phyloP scores from a whole-genome alignment of 2,888 invertebrate genomes.

The Seira ritae region DNA sequence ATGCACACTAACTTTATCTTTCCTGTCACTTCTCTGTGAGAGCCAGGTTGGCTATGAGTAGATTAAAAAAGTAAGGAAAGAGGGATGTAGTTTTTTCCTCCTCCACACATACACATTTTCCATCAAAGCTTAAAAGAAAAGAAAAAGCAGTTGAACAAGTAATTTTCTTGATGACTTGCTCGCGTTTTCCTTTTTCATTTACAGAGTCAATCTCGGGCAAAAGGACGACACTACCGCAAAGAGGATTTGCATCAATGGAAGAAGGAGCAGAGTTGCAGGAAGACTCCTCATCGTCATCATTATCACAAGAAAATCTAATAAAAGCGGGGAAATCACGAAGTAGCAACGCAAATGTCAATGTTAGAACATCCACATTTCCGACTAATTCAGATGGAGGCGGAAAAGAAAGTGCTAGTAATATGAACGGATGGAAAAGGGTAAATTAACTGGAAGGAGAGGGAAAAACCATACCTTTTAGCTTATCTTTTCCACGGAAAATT shows the following conservation, averaged over 20 bases:
- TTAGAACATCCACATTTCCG: not conserved
- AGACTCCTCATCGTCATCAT: not conserved
- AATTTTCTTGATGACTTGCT: conserved; percentile 2
- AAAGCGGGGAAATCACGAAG: conserved; percentile 14
- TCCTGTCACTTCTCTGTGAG: too few relatives aligned
- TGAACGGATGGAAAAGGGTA: not conserved
- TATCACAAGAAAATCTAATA: conserved; percentile 24
- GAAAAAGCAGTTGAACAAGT: not conserved
- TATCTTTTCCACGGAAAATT: not conserved
- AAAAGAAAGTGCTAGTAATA: too few relatives aligned
- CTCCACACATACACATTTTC: too few relatives aligned
- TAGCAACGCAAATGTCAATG: not conserved
- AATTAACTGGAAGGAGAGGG: not conserved
- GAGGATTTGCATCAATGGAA: conserved; percentile 5
- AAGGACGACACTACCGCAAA: not conserved
- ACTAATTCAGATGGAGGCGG: not conserved
- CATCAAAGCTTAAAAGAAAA: too few relatives aligned
- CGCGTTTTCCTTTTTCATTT: not conserved
- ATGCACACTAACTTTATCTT: too few relatives aligned
- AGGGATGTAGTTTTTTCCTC: too few relatives aligned
- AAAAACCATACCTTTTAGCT: not conserved
- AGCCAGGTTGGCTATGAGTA: too few relatives aligned
- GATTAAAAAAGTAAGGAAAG: too few relatives aligned
- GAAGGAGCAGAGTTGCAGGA: not conserved
- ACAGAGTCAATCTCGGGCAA: not conserved